phyloP scores from a whole-genome alignment of 1,140 invertebrate species.

The Magallana gigas region DNA sequence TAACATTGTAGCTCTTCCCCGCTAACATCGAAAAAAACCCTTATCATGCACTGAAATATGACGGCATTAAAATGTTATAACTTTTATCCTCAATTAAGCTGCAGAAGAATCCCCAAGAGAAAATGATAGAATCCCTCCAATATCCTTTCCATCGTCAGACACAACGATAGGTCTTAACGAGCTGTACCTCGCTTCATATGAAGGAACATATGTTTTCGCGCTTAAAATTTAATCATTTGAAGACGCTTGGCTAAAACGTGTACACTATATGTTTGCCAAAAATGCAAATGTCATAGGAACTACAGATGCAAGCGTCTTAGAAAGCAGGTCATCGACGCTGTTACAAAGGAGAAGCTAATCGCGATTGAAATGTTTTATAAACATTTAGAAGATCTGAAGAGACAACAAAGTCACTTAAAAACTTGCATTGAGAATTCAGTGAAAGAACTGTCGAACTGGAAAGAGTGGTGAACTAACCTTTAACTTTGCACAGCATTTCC shows the following conservation, averaged over 20 bases:
- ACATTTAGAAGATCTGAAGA: neutral
- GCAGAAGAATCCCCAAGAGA: no score
- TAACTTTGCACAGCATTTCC: neutral
- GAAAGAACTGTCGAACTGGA: neutral
- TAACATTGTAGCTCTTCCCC: no score
- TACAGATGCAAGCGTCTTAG: neutral
- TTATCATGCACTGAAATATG: no score
- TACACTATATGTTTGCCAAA: neutral
- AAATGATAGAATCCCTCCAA: neutral
- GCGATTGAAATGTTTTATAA: neutral
- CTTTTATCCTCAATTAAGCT: no score
- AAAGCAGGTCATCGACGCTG: neutral
- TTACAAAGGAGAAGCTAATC: neutral
- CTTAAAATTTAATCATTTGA: neutral
- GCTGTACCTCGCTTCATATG: no score
- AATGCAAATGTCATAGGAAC: neutral
- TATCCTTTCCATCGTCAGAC: neutral
- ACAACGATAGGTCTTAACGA: neutral
- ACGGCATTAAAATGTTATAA: no score
- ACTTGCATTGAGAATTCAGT: neutral
- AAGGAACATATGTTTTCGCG: neutral
- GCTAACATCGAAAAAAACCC: no score
- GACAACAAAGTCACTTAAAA: neutral
- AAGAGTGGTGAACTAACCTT: neutral
- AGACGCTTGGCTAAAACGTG: neutral